phyloP scores from a whole-genome alignment of 2,113 vertebrate genomes.

The Scophthalmus maximus region DNA sequence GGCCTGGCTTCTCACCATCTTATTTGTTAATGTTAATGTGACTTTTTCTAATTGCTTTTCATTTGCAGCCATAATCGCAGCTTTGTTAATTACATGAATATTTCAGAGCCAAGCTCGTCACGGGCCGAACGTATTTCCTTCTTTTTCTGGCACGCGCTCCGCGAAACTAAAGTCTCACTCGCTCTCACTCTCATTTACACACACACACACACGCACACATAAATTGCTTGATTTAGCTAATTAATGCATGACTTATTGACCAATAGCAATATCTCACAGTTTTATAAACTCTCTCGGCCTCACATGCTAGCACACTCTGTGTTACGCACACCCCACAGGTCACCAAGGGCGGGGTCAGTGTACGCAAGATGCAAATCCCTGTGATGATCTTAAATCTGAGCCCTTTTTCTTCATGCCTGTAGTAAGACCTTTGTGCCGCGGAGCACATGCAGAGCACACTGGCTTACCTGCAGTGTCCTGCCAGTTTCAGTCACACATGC shows the following conservation, averaged over 20 bases:
- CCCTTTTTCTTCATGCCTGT: conserved; percentile 9
- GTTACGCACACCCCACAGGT: background rate
- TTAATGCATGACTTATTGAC: conserved; percentile 58
- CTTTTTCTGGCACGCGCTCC: conserved; percentile 44
- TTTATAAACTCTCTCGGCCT: conserved; percentile 2
- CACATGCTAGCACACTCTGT: background rate
- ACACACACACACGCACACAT: conserved; percentile 15
- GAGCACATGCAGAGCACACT: background rate
- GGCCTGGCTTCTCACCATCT: conserved; percentile 57
- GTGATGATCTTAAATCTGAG: conserved; percentile 10
- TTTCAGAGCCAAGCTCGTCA: conserved; percentile 78
- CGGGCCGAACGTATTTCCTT: conserved; percentile 56
- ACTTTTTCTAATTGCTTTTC: conserved; percentile 79
- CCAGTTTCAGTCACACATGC: conserved; percentile 42
- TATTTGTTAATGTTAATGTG: conserved; percentile 74
- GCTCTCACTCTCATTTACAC: conserved; percentile 33
- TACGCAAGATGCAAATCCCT: background rate
- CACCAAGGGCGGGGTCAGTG: background rate
- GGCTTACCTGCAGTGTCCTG: conserved; percentile 24
- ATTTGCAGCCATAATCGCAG: conserved; percentile 78
- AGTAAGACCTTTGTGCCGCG: conserved; percentile 10
- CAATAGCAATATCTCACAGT: conserved; percentile 28
- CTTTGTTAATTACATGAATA: conserved; percentile 80
- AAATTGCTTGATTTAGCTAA: conserved; percentile 50
- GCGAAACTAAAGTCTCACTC: conserved; percentile 42